Conservation (phyloP, 2,888 invertebrate genomes). For the Isoperla grammatica region DNA sequence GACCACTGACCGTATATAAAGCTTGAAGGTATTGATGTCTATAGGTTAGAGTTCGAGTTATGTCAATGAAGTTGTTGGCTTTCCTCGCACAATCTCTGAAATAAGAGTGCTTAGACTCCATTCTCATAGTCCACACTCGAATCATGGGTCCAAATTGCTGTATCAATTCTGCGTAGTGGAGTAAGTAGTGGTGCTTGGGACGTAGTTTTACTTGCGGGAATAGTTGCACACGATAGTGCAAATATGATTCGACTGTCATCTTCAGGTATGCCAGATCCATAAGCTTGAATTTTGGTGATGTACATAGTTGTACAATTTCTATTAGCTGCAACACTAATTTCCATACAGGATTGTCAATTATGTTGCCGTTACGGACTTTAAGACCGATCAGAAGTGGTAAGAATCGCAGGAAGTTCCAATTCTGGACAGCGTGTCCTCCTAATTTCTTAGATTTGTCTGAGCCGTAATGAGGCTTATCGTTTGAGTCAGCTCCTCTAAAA, state of each 20-base stretch:
- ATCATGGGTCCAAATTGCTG: slow-evolving; percentile 11
- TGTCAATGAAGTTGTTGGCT: slow-evolving; percentile 11
- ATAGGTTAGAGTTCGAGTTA: not conserved
- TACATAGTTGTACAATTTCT: not conserved
- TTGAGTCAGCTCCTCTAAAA: not conserved
- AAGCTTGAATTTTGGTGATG: not conserved
- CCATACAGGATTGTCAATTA: not conserved
- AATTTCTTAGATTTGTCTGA: not conserved
- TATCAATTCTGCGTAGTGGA: slow-evolving; percentile 11
- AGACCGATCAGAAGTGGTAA: not conserved
- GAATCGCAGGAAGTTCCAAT: not conserved
- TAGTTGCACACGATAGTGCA: not conserved
- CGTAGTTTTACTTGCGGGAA: slow-evolving; percentile 7
- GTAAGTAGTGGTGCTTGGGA: slow-evolving; percentile 17
- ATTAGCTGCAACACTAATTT: not conserved
- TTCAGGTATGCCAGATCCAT: not conserved
- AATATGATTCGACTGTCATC: not conserved
- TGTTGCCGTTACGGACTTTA: not conserved
- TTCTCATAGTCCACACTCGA: slow-evolving; percentile 16
- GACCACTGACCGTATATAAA: not conserved
- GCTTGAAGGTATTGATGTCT: slow-evolving; percentile 17
- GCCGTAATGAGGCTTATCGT: not conserved
- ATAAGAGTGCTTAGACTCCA: slow-evolving; percentile 17
- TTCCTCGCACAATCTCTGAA: not conserved
- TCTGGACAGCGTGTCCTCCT: not conserved